Base-by-base conservation (phyloP, 2,888 invertebrate species). In the Syritta pipiens region DNA sequence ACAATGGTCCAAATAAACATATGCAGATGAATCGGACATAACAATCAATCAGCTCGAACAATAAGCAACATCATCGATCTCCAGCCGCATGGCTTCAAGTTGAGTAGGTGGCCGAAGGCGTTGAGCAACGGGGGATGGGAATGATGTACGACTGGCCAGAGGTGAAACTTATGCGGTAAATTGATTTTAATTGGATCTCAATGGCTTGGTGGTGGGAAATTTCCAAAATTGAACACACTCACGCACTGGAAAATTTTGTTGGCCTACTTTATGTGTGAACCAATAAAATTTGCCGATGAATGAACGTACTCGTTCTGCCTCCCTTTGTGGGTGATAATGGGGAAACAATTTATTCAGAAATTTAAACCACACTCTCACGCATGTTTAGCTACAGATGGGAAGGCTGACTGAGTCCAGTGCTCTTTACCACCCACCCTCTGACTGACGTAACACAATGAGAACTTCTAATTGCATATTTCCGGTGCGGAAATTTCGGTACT, bases 381-480 rank as follows among this genome's bases (percentile, higher is more conserved):
- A 42, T 49, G 22, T 48, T 12, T 2, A 20, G 22, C 42, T 17
- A 44, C 14, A 28, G 28, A 46, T n/a, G 20, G 5, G 19, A 28
- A 7, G 49, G 17, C 49, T 20, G 60, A 14, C 35, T 67, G 12
- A 32, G 42, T 32, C 19, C 10, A 24, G 35, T 19, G 22, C 30
- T n/a, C n/a, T n/a, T n/a, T n/a, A n/a, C n/a, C n/a, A n/a, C n/a
- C n/a, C n/a, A n/a, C n/a, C n/a, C n/a, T n/a, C n/a, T n/a, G n/a
- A n/a, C n/a, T n/a, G n/a, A n/a, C n/a, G n/a, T n/a, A n/a, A n/a
- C 26, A 51, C 35, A 44, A 44, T 53, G 35, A 22, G 19, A 51
- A 6, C 12, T 44, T 59, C 51, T 67, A 76, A 76, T 76, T 76
- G 76, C 49, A 63, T 63, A 76, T 63, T 63, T 76, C 57, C 71